Evolutionary conservation across 1,140 invertebrate genomes (phyloP).

Genomic region (Homarus americanus): DNA sequence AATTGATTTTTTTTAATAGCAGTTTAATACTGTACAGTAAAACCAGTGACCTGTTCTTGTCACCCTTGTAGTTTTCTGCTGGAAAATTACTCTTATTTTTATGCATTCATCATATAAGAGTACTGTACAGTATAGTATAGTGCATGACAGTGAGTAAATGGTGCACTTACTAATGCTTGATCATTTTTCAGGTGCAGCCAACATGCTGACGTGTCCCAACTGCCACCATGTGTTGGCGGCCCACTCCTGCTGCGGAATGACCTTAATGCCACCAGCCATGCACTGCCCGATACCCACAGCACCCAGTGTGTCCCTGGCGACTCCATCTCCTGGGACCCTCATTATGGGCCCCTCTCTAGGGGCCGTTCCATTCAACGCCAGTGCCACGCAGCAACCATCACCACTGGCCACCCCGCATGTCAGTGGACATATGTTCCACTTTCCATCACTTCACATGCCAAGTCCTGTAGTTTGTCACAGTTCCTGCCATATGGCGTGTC

Average conservation of each 20-base stretch:
- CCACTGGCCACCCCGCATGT: slow-evolving; percentile 58
- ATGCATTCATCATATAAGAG: no score
- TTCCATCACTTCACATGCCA: slow-evolving; percentile 23
- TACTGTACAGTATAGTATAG: no score
- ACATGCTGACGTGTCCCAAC: slow-evolving; percentile 69
- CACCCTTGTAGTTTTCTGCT: no score
- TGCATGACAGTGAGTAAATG: no score
- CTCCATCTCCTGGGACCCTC: slow-evolving; percentile 6
- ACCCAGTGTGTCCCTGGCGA: not conserved
- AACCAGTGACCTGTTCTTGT: no score
- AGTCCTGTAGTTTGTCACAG: not conserved
- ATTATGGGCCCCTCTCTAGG: slow-evolving; percentile 33
- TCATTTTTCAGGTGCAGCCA: slow-evolving; percentile 59
- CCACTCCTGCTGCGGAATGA: slow-evolving; percentile 44
- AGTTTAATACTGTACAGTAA: no score
- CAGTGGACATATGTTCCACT: slow-evolving; percentile 67
- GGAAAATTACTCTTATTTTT: no score
- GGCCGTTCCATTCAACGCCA: not conserved
- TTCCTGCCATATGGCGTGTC: slow-evolving; percentile 37
- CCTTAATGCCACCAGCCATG: slow-evolving; percentile 20
- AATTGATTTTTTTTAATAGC: no score
- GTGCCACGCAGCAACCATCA: not conserved
- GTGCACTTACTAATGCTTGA: not conserved
- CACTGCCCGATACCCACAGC: not conserved
- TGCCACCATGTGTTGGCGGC: slow-evolving; percentile 67